Percentiles rank a stretch among this genome's conserved stretches.
Evolutionary conservation across 2,797 vertebrate species (phyloP).

Genomic region (Peromyscus eremicus): DNA sequence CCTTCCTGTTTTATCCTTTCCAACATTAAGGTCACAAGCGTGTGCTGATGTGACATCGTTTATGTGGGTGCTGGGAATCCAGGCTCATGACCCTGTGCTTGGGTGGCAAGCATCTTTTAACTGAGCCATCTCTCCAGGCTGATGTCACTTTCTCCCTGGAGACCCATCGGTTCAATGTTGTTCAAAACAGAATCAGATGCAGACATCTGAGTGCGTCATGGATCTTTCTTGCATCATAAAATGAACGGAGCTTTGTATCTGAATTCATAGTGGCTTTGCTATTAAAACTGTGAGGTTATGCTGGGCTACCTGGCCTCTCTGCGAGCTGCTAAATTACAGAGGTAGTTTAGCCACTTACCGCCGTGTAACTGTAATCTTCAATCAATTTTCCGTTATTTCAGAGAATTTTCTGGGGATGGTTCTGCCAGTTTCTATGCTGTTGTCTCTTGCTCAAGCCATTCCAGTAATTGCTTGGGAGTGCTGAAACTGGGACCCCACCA

Average conservation of each 20-base stretch:
- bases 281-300: not conserved
- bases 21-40: not conserved
- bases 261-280: constrained; percentile 3
- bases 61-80: not conserved
- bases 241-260: not conserved
- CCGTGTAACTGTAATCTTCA: not conserved
- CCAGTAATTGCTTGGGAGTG: not conserved
- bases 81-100: not conserved
- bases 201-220: not conserved
- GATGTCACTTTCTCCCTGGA: not conserved
- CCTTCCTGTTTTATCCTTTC: not conserved
- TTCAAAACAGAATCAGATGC: not conserved
- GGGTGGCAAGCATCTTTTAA: not conserved
- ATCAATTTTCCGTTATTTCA: constrained; percentile 43
- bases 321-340: not conserved
- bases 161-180: not conserved
- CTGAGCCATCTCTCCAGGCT: not conserved
- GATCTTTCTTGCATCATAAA: not conserved
- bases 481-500: not conserved
- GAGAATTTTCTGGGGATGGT: not conserved
- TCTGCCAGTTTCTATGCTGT: constrained; percentile 4
- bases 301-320: not conserved
- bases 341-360: not conserved
- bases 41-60: not conserved
- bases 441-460: not conserved